phyloP scores from a whole-genome alignment of 2,797 vertebrate genomes.

The Bucorvus abyssinicus region DNA sequence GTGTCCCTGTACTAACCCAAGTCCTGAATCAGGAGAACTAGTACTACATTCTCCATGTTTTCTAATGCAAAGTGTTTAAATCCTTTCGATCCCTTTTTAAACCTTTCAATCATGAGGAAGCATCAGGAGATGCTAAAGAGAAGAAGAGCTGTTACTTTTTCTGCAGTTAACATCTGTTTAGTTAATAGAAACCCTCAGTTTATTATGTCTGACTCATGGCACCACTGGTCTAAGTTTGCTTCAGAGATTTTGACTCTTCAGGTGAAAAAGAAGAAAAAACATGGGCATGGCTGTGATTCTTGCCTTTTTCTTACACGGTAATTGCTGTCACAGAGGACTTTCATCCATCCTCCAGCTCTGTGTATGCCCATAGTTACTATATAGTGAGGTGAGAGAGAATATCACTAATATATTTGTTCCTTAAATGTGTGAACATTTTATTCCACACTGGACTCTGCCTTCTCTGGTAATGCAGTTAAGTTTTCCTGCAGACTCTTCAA shows the following conservation, averaged over 20 bases:
- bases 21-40: conserved; percentile 1
- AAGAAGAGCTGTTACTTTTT: conserved; percentile 9
- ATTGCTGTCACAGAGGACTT: neutral
- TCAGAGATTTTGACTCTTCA: neutral
- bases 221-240: neutral
- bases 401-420: neutral
- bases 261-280: neutral
- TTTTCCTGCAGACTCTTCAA: neutral
- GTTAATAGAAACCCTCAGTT: neutral
- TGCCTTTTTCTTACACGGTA: neutral
- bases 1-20: neutral
- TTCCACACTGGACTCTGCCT: neutral
- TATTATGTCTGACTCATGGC: neutral
- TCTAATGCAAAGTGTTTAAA: conserved; percentile 33
- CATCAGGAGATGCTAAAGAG: conserved; percentile 8
- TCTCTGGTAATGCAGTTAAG: neutral
- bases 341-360: neutral
- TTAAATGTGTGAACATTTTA: neutral
- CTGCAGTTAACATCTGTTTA: neutral
- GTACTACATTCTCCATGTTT: neutral
- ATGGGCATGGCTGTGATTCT: neutral
- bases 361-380: fast-evolving
- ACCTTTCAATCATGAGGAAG: neutral
- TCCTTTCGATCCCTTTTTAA: neutral
- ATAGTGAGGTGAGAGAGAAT: neutral